Evolutionary conservation across 35 echinoderm and acorn worm genomes (phyloP).

Genomic region (Amphiura filiformis): DNA sequence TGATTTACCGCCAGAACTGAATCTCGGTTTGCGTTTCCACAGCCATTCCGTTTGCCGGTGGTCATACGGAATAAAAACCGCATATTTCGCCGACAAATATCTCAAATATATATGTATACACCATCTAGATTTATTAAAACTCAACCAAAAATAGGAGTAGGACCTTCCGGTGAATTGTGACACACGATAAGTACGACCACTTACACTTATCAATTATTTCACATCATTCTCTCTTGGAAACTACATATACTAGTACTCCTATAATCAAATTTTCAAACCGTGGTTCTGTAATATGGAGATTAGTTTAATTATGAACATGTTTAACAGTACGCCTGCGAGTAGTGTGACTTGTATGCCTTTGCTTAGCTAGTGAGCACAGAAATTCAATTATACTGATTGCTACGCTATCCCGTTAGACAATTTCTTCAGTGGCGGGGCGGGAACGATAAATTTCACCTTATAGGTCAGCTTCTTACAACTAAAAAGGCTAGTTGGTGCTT

Average conservation of each 20-base stretch:
- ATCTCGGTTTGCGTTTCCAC: background rate
- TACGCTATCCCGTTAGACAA: constrained; percentile 40
- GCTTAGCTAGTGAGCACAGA: background rate
- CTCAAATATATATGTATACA: background rate
- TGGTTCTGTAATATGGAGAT: constrained; percentile 36
- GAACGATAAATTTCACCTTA: constrained; percentile 38
- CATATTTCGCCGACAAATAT: background rate
- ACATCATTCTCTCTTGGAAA: constrained; percentile 19
- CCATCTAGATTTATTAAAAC: background rate
- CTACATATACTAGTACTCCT: too few relatives aligned
- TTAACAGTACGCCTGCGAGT: background rate
- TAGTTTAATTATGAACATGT: constrained; percentile 45
- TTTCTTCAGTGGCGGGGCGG: constrained; percentile 17
- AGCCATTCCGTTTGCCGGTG: background rate
- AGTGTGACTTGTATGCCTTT: background rate
- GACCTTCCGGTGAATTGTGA: constrained; percentile 8
- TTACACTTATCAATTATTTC: constrained; percentile 49
- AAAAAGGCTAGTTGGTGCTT: constrained; percentile 42
- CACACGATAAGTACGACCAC: constrained; percentile 36
- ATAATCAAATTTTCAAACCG: constrained; percentile 43
- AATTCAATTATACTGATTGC: constrained; percentile 47
- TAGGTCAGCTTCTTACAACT: constrained; percentile 48
- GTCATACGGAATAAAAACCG: background rate
- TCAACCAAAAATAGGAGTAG: background rate
- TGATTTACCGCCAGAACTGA: background rate